These are phyloP conservation scores for Urosaurus nigricauda DNA, from an alignment of 2,797 vertebrate genomes.

Conservation along the genomic window DNA sequence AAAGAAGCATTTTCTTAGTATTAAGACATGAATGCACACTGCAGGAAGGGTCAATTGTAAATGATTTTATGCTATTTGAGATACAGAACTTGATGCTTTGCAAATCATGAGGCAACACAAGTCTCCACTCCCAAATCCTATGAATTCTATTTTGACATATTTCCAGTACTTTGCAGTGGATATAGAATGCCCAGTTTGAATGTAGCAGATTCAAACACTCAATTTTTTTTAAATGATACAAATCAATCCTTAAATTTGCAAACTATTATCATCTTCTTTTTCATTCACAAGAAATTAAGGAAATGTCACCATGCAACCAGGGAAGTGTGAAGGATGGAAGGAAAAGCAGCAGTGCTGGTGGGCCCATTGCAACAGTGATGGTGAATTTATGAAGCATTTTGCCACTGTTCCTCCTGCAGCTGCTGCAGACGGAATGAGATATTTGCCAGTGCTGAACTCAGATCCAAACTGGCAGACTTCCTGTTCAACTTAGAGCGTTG, in stretches of 20 bases:
- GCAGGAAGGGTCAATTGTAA: too few relatives aligned
- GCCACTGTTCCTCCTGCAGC: too few relatives aligned
- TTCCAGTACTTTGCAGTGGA: neutral
- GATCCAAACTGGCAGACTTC: too few relatives aligned
- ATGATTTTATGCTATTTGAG: neutral
- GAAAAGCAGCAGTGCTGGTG: too few relatives aligned
- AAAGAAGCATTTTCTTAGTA: neutral
- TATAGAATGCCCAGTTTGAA: neutral
- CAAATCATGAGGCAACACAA: neutral
- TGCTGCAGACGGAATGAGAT: too few relatives aligned
- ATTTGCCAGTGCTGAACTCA: too few relatives aligned
- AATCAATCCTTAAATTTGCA: too few relatives aligned
- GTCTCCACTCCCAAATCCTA: neutral
- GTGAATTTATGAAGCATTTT: too few relatives aligned
- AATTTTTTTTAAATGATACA: neutral
- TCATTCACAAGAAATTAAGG: neutral
- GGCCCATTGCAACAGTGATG: too few relatives aligned
- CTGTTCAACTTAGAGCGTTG: too few relatives aligned
- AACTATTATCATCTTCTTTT: neutral
- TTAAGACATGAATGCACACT: neutral
- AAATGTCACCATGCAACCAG: neutral
- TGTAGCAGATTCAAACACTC: neutral
- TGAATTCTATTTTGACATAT: neutral
- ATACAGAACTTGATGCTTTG: neutral
- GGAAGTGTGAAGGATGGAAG: neutral